These are phyloP conservation scores for Bergia puertoricense DNA, from an alignment of 92 coral and sea anemone species.

Conservation along the genomic window DNA sequence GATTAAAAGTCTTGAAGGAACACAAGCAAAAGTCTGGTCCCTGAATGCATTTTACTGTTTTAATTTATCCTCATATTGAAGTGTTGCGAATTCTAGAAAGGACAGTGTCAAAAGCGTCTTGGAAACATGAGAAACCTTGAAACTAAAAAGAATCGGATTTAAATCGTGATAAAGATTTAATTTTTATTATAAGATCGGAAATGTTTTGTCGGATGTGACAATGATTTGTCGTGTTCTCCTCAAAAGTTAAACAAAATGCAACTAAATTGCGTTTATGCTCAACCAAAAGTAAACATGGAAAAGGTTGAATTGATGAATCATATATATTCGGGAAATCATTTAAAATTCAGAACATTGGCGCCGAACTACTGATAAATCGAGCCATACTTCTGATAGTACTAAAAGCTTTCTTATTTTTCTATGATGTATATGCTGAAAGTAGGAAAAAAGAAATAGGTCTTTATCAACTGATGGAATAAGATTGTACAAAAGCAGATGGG, in stretches of 20 bases:
- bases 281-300: neutral
- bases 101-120: too few relatives aligned
- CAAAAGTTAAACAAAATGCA: neutral
- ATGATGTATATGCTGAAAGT: neutral
- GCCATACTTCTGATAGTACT: neutral
- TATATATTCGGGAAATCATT: neutral
- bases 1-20: too few relatives aligned
- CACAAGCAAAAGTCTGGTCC: too few relatives aligned
- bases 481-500: neutral
- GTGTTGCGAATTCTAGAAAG: too few relatives aligned
- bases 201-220: neutral
- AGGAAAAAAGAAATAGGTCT: too few relatives aligned
- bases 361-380: neutral
- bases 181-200: neutral
- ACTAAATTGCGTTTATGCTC: neutral
- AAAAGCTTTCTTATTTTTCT: neutral
- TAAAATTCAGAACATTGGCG: neutral
- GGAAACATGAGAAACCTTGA: too few relatives aligned
- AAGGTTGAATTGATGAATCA: neutral
- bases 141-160: neutral
- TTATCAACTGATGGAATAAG: too few relatives aligned
- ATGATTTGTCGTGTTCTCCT: neutral
- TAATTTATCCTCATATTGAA: too few relatives aligned
- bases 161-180: neutral
- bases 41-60: too few relatives aligned